These are phyloP conservation scores for Protobothrops mucrosquamatus DNA, from an alignment of 2,113 vertebrate genomes.

Conservation along the genomic window DNA sequence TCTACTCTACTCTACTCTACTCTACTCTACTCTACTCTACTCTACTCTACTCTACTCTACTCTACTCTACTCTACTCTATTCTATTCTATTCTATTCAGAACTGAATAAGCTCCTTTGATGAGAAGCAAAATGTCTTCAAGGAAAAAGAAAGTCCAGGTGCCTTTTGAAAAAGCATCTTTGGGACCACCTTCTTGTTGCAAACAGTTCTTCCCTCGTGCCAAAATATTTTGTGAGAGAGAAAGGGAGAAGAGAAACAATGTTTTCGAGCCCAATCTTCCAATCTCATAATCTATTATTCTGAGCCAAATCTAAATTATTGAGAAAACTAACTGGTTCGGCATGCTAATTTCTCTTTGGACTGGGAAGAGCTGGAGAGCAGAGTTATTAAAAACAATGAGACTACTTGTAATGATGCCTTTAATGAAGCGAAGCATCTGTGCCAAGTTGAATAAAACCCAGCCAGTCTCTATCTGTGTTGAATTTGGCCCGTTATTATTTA, in stretches of 20 bases:
- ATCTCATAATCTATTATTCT: background rate
- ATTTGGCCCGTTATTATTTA: conserved; percentile 38
- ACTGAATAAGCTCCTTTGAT: no score
- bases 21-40: no score
- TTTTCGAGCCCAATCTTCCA: background rate
- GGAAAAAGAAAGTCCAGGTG: background rate
- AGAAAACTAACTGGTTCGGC: background rate
- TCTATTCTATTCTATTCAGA: no score
- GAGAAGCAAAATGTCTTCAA: background rate
- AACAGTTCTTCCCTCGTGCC: background rate
- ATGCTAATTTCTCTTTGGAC: background rate
- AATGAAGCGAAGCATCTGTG: background rate
- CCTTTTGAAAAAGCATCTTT: no score
- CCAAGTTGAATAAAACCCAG: background rate
- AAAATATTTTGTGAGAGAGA: background rate
- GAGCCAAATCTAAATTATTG: background rate
- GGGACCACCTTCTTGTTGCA: background rate
- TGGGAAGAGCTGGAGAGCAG: background rate
- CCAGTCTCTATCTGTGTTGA: conserved; percentile 8
- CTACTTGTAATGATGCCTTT: background rate
- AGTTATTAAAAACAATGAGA: background rate
- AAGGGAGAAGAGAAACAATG: background rate
- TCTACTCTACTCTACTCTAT: no score
- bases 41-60: no score
- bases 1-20: no score